phyloP scores from a whole-genome alignment of 2,113 vertebrate genomes.

The Heteronetta atricapilla region DNA sequence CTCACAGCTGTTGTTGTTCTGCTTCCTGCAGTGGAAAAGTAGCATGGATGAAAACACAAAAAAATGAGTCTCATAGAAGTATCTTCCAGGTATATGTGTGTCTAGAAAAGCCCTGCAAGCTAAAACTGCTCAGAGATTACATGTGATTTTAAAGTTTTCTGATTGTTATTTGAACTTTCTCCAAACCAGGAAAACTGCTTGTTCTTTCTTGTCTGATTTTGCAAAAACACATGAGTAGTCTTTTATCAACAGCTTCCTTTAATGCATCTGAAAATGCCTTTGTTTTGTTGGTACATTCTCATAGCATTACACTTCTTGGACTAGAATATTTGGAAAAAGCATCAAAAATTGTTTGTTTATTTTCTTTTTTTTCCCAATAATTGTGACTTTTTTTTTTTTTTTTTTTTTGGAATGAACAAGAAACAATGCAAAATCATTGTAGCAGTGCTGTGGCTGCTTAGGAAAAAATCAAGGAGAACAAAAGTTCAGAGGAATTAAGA shows the following conservation, averaged over 20 bases:
- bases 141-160: background rate
- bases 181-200: background rate
- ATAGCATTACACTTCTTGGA: background rate
- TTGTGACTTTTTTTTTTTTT: background rate
- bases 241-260: background rate
- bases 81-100: background rate
- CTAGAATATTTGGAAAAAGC: background rate
- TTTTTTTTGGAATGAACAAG: background rate
- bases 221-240: background rate
- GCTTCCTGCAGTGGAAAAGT: background rate
- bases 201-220: background rate
- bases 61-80: background rate
- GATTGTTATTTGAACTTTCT: background rate
- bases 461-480: background rate
- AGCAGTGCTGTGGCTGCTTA: background rate
- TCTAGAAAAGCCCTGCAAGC: background rate
- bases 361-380: background rate
- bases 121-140: background rate
- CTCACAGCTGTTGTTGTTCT: background rate
- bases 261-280: background rate
- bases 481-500: background rate
- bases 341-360: background rate
- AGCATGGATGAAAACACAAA: background rate
- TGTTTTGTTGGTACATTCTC: background rate
- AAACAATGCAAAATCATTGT: background rate